These are phyloP conservation scores for Aelia acuminata DNA, from an alignment of 2,888 invertebrate species.

Conservation along the genomic window DNA sequence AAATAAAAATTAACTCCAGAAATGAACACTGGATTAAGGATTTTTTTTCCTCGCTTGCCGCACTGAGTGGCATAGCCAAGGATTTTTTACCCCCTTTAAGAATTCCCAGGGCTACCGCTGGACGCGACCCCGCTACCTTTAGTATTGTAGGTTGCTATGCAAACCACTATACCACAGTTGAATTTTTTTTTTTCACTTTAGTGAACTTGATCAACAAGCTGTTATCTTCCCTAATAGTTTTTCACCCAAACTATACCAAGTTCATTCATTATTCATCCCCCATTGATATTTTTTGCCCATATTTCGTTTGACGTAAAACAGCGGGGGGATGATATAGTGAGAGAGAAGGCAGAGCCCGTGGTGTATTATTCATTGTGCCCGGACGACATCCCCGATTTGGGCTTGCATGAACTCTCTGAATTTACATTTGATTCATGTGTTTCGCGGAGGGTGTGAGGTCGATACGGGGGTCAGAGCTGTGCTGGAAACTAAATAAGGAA, in stretches of 20 bases:
- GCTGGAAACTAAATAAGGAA: no score
- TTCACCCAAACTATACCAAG: background rate
- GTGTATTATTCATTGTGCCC: background rate
- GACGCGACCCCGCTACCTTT: no score
- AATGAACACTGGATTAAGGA: no score
- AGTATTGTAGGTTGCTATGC: no score
- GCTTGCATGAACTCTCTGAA: background rate
- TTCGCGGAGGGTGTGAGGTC: background rate
- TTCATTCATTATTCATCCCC: background rate
- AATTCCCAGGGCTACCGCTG: no score
- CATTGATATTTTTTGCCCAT: background rate
- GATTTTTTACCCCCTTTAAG: no score
- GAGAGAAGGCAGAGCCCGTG: background rate
- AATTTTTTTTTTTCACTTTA: no score
- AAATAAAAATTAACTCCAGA: no score
- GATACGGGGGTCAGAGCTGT: background rate
- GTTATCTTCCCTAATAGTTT: background rate
- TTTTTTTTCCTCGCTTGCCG: no score
- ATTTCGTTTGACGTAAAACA: background rate
- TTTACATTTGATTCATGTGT: constrained; percentile 12
- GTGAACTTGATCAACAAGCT: no score
- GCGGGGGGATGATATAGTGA: background rate
- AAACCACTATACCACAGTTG: no score
- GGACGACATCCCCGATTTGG: background rate
- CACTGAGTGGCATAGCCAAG: no score